Evolutionary conservation across 2,797 vertebrate genomes (phyloP).

Genomic region (Choloepus didactylus): DNA sequence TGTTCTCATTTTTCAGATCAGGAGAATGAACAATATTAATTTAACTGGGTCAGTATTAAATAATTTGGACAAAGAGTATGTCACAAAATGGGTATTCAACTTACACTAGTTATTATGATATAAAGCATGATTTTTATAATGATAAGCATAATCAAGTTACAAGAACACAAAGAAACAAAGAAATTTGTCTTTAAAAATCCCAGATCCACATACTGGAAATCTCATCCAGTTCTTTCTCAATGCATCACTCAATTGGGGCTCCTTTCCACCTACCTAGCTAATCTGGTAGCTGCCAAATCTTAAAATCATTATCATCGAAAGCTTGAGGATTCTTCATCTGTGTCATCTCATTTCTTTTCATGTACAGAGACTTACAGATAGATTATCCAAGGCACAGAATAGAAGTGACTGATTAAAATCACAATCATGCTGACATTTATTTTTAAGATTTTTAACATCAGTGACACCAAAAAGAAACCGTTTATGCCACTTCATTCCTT

Average conservation of each 20-base stretch:
- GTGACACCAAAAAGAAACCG: neutral
- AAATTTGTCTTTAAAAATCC: neutral
- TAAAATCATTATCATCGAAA: neutral
- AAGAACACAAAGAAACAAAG: neutral
- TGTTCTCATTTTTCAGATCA: neutral
- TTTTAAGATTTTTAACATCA: neutral
- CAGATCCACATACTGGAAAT: neutral
- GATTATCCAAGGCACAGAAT: neutral
- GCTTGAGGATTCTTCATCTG: neutral
- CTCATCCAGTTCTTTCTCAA: neutral
- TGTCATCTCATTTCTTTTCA: neutral
- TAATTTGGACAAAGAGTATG: neutral
- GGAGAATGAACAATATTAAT: neutral
- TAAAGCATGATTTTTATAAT: slow-evolving; percentile 29
- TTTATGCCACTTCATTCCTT: neutral
- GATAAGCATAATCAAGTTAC: slow-evolving; percentile 14
- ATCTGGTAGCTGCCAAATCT: neutral
- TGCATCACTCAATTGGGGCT: neutral
- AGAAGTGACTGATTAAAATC: neutral
- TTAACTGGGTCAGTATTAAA: slow-evolving; percentile 12
- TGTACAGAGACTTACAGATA: neutral
- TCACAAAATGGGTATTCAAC: neutral
- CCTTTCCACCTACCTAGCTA: neutral
- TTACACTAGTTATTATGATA: neutral
- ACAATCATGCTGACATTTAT: neutral